These are phyloP conservation scores for Embiotoca jacksoni DNA, from an alignment of 2,113 vertebrate genomes.

Conservation along the genomic window DNA sequence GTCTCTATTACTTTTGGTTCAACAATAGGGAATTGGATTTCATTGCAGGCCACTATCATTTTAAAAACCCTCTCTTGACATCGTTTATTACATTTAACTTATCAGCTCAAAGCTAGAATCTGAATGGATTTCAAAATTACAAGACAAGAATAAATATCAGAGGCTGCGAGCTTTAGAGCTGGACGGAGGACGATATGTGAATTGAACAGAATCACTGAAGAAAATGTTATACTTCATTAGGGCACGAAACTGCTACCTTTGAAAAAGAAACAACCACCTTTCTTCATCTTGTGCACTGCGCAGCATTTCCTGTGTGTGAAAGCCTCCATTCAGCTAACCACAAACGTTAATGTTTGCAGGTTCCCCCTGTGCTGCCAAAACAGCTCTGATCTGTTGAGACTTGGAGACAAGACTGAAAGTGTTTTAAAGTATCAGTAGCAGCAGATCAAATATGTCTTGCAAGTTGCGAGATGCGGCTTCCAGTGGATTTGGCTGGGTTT, in stretches of 20 bases:
- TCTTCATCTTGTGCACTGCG: background rate
- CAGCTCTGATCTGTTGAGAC: too few species aligned
- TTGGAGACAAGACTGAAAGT: too few species aligned
- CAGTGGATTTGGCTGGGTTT: too few species aligned
- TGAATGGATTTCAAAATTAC: conserved; percentile 29
- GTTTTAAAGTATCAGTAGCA: too few species aligned
- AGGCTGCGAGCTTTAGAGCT: background rate
- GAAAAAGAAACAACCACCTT: background rate
- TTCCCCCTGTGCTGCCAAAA: too few species aligned
- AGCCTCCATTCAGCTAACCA: background rate
- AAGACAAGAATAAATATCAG: background rate
- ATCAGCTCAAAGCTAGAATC: background rate
- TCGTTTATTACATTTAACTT: background rate
- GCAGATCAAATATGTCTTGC: too few species aligned
- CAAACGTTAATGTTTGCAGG: too few species aligned
- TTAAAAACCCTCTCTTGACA: background rate
- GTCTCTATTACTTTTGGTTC: background rate
- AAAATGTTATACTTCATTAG: too few species aligned
- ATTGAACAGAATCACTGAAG: background rate
- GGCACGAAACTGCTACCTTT: too few species aligned
- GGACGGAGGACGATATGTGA: background rate
- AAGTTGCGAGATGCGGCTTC: too few species aligned
- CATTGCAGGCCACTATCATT: background rate
- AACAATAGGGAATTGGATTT: conserved; percentile 22
- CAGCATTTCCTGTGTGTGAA: background rate